Evolutionary conservation across 2,113 vertebrate species (phyloP).

Genomic region (Neogale vison): DNA sequence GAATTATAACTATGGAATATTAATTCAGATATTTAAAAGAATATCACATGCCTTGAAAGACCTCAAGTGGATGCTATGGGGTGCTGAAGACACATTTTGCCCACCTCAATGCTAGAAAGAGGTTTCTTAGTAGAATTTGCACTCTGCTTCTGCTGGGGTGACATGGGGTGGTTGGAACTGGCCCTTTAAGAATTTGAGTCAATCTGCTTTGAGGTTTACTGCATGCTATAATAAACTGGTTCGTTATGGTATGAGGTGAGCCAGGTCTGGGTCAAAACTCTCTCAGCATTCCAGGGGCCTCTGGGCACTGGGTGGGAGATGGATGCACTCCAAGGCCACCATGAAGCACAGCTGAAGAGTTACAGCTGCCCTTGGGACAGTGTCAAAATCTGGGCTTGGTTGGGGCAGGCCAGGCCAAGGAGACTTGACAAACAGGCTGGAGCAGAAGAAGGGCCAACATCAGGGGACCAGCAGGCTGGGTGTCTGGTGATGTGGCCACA

Average conservation of each 20-base stretch:
- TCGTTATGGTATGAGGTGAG: conserved; percentile 71
- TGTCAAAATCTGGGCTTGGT: conserved; percentile 43
- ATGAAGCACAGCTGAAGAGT: conserved; percentile 67
- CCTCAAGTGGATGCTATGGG: background rate
- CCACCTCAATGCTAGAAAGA: conserved; percentile 10
- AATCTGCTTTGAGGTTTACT: conserved; percentile 58
- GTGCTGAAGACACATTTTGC: background rate
- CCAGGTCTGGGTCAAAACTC: conserved; percentile 69
- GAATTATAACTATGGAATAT: background rate
- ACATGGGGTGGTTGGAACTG: background rate
- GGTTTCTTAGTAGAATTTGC: conserved; percentile 18
- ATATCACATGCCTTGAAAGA: conserved; percentile 35
- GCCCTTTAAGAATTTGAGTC: conserved; percentile 66
- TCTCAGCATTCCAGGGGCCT: conserved; percentile 59
- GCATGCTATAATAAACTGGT: conserved; percentile 55
- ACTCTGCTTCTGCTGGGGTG: background rate
- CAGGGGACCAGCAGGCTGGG: background rate
- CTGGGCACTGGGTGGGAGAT: conserved; percentile 48
- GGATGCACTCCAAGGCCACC: conserved; percentile 71
- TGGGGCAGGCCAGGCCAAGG: conserved; percentile 31
- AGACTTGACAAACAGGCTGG: conserved; percentile 45
- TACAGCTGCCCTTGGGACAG: conserved; percentile 63
- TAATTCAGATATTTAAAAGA: conserved; percentile 21
- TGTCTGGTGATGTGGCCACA: conserved; percentile 35
- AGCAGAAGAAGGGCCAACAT: background rate